phyloP scores from a whole-genome alignment of 2,888 invertebrate species.

The Andrena camellia region DNA sequence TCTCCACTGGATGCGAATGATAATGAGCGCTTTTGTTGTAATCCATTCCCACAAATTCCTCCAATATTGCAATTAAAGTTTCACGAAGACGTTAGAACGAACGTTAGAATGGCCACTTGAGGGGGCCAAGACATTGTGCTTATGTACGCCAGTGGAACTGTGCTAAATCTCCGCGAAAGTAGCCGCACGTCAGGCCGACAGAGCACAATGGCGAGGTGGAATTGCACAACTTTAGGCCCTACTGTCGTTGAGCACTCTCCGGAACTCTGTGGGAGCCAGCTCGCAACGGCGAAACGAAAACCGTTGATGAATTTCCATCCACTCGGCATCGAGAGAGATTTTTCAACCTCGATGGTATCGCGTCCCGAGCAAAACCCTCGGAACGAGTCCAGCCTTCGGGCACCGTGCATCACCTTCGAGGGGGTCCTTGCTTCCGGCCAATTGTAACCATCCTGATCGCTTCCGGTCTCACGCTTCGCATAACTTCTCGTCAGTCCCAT shows the following conservation, averaged over 20 bases:
- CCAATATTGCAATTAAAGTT: neutral
- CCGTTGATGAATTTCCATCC: slow-evolving; percentile 40
- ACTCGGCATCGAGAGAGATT: slow-evolving; percentile 14
- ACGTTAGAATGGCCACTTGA: neutral
- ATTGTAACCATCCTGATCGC: slow-evolving; percentile 69
- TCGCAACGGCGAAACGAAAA: slow-evolving; percentile 43
- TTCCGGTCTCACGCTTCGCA: slow-evolving; percentile 75
- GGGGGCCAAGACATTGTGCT: slow-evolving; percentile 13
- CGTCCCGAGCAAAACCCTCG: slow-evolving; percentile 13
- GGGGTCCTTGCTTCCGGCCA: slow-evolving; percentile 72
- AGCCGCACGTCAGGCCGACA: slow-evolving; percentile 38
- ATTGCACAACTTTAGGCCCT: slow-evolving; percentile 60
- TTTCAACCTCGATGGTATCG: slow-evolving; percentile 48
- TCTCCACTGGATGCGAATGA: too few relatives aligned
- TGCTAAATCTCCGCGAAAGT: slow-evolving; percentile 61
- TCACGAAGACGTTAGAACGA: neutral
- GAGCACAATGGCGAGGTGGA: slow-evolving; percentile 60
- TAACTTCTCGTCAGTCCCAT: slow-evolving; percentile 64
- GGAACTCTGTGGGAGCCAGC: slow-evolving; percentile 62
- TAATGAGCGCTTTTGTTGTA: too few relatives aligned
- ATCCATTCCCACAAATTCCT: too few relatives aligned
- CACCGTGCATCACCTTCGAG: slow-evolving; percentile 55
- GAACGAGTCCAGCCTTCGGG: slow-evolving; percentile 43
- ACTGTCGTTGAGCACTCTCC: slow-evolving; percentile 70
- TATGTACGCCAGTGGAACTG: slow-evolving; percentile 23